Evolutionary conservation across 2,888 invertebrate genomes (phyloP), one percentile per base, ranked within the genome.

Genomic region (Stegana nigrithorax): DNA sequence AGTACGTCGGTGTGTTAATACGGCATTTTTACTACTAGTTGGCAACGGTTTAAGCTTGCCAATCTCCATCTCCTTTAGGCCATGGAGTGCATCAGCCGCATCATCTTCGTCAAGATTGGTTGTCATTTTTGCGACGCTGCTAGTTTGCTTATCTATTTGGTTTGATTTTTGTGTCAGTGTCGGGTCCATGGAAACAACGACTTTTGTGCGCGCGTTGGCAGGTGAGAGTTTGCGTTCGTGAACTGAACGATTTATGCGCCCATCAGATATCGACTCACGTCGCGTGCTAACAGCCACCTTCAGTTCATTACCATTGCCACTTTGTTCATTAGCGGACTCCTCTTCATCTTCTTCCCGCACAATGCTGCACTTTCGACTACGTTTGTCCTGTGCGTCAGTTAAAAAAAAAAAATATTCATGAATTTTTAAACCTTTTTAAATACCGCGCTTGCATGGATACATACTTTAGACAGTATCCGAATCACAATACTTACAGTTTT

Each of bases 281-380:
- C 91, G 86, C 70, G 90, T 89, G n/a, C n/a, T n/a, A 60, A 90
- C 82, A 4, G 87, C 85, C 56, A 86, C 83, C 65, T 86, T 87
- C 64, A 88, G 88, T 72, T 88, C 89, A 77, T 90, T 90, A 8
- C 89, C 87, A 19, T 89, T 89, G 14, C 65, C 70, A 26, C 74
- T 66, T 6, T 89, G 87, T 55, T 84, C 81, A 63, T 79, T 82
- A 12, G 82, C 88, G 73, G 93, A 95, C 78, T 96, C 96, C 80
- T 95, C 96, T 78, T 95, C 96, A 74, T 96, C 96, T 83, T 97
- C 97, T 81, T 94, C 94, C 73, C 94, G 92, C 21, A 96, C 96
- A 76, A 96, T 95, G 80, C 95, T 95, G 87, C 95, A 96, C 82
- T 96, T 96, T 57, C 95, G 89, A 23, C 91, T 90, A 57, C 94